A percentile compares a stretch with the other conserved stretches of the same genome.
Evolutionary conservation across 2,113 vertebrate species (phyloP).

Genomic region (Spea multiplicata): DNA sequence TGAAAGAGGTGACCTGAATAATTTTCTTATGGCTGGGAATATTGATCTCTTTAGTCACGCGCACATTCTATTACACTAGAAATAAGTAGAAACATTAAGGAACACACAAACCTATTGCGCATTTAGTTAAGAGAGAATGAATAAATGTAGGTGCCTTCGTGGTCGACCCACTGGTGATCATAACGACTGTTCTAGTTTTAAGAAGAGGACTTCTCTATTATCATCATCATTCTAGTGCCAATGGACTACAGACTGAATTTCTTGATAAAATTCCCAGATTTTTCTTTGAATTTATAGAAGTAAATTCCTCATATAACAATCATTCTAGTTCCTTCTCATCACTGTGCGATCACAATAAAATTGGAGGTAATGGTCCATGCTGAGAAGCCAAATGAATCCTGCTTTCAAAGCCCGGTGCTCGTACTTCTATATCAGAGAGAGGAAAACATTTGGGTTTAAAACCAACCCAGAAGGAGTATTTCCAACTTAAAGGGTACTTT

Average conservation of each 20-base stretch:
- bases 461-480: neutral
- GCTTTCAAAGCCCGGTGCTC: neutral
- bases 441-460: neutral
- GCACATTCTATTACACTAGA: too few species aligned
- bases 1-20: too few species aligned
- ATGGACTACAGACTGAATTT: constrained; percentile 16
- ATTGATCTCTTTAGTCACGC: too few species aligned
- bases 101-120: too few species aligned
- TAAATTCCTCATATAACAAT: neutral
- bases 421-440: neutral
- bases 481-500: too few species aligned
- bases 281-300: neutral
- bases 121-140: too few species aligned
- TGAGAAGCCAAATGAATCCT: neutral
- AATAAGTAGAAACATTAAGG: too few species aligned
- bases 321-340: neutral
- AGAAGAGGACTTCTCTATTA: too few species aligned
- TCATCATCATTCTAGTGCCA: neutral
- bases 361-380: constrained; percentile 1
- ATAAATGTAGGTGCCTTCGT: too few species aligned
- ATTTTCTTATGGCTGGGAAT: too few species aligned
- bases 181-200: too few species aligned
- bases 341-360: constrained; percentile 12
- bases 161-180: too few species aligned
- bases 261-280: neutral